Conservation (phyloP, 2,888 invertebrate species). For the Dione vanillae region DNA sequence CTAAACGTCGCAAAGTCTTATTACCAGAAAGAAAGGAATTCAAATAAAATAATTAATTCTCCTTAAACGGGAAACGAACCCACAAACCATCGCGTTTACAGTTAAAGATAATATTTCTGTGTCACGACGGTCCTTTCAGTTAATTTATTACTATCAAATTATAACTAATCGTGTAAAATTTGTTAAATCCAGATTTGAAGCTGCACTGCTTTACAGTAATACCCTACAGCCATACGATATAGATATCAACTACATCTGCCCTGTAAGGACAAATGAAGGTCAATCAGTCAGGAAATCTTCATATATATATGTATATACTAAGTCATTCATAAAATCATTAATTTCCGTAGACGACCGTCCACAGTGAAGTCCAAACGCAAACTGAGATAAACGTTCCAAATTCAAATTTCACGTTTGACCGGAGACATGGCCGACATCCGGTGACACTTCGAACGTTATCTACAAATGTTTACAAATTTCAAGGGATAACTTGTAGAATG, state of each 20-base stretch:
- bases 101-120: no score
- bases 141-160: no score
- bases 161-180: no score
- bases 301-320: not conserved
- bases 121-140: no score
- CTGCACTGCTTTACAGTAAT: no score
- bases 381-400: conserved; percentile 76
- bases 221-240: no score
- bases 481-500: not conserved
- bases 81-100: no score
- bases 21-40: not conserved
- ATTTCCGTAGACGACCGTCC: conserved; percentile 67
- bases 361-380: conserved; percentile 66
- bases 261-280: no score
- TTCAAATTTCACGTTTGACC: conserved; percentile 81
- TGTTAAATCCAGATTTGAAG: no score
- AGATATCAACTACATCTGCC: no score
- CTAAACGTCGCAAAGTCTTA: not conserved
- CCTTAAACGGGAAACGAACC: no score
- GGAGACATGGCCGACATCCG: conserved; percentile 72
- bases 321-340: conserved; percentile 49
- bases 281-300: no score
- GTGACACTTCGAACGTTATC: conserved; percentile 44
- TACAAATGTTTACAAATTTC: conserved; percentile 17
- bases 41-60: not conserved